Conservation (phyloP, 2,113 vertebrate genomes). For the Hyperopisus bebe region DNA sequence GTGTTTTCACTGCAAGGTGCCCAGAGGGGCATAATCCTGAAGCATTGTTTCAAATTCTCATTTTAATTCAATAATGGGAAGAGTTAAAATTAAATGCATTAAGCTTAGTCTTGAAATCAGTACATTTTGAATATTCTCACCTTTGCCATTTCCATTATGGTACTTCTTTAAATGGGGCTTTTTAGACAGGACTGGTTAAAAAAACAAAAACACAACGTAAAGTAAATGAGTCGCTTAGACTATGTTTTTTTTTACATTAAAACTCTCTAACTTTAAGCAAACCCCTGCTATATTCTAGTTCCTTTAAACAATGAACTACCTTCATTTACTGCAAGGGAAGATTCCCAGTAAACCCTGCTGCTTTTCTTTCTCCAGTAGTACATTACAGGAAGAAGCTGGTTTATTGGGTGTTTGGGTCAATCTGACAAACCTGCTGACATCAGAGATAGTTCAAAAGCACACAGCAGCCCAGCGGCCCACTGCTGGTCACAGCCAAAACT, state of each 20-base stretch:
- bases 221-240: neutral
- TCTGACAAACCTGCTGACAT: conserved; percentile 33
- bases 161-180: neutral
- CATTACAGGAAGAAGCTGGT: neutral
- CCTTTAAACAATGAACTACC: neutral
- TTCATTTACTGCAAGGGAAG: neutral
- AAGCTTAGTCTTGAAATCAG: neutral
- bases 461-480: conserved; percentile 32
- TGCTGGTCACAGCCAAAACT: conserved; percentile 30
- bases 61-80: neutral
- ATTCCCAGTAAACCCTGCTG: conserved; percentile 2
- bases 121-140: neutral
- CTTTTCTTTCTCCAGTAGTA: conserved; percentile 9
- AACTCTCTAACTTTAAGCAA: neutral
- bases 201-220: neutral
- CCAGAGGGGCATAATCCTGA: neutral
- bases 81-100: neutral
- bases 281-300: neutral
- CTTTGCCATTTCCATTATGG: neutral
- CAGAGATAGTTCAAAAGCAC: conserved; percentile 19
- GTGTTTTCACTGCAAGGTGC: neutral
- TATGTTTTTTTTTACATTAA: neutral
- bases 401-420: conserved; percentile 21
- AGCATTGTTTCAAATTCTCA: neutral
- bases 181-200: neutral